These are phyloP conservation scores for Trogon surrucura DNA, from an alignment of 2,113 vertebrate species.

Conservation along the genomic window DNA sequence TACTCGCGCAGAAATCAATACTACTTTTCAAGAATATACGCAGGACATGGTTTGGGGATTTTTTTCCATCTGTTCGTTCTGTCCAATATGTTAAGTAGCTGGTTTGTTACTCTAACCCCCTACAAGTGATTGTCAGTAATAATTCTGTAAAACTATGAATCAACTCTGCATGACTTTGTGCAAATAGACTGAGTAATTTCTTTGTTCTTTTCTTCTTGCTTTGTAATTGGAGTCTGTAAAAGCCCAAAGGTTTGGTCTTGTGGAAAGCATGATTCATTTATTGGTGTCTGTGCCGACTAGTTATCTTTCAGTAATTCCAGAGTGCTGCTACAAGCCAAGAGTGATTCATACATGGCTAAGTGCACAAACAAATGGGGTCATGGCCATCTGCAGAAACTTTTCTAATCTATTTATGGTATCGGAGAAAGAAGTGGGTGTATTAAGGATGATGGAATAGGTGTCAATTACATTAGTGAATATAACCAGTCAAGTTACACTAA, in stretches of 20 bases:
- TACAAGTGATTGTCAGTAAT: conserved; percentile 72
- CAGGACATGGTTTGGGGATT: neutral
- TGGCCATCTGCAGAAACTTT: conserved; percentile 69
- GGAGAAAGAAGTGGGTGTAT: conserved; percentile 69
- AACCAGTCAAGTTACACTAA: conserved; percentile 40
- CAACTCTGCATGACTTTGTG: conserved; percentile 76
- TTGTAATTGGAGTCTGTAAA: conserved; percentile 80
- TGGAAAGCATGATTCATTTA: conserved; percentile 84
- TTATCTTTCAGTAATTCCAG: conserved; percentile 76
- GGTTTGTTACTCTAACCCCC: conserved; percentile 50
- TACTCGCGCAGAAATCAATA: neutral
- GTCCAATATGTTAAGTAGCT: conserved; percentile 18
- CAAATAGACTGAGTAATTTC: conserved; percentile 83
- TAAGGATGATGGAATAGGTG: conserved; percentile 65
- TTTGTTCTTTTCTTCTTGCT: conserved; percentile 81
- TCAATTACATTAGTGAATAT: conserved; percentile 59
- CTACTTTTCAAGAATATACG: neutral
- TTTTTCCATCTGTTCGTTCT: conserved; percentile 1
- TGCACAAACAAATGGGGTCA: conserved; percentile 75
- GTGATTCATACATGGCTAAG: conserved; percentile 75
- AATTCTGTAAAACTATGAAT: conserved; percentile 79
- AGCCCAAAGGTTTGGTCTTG: conserved; percentile 82
- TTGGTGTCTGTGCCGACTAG: conserved; percentile 77
- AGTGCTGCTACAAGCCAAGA: conserved; percentile 69
- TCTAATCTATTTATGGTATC: conserved; percentile 74